A percentile compares a stretch with the other conserved stretches of the same genome.
These are phyloP conservation scores for Reticulitermes lucifugus DNA, from an alignment of 2,888 invertebrate genomes.

Conservation along the genomic window DNA sequence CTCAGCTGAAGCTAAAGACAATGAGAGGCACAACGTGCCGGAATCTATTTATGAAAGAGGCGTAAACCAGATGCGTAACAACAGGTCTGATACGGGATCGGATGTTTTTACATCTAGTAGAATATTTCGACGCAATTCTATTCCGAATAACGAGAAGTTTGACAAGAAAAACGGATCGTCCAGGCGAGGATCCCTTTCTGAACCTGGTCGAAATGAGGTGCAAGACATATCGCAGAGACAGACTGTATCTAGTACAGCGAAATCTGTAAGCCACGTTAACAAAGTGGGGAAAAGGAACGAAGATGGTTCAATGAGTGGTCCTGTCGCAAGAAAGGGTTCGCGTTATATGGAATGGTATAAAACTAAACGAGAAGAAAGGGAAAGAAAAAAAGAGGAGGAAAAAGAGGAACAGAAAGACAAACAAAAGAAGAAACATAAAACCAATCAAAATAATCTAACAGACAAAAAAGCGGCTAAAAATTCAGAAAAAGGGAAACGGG, in stretches of 20 bases:
- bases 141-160: neutral
- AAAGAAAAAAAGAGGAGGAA: slow-evolving; percentile 63
- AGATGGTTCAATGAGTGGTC: slow-evolving; percentile 17
- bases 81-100: neutral
- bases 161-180: neutral
- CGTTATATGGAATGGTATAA: slow-evolving; percentile 85
- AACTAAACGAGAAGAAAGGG: slow-evolving; percentile 68
- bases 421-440: slow-evolving; percentile 50
- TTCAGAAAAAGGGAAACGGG: neutral
- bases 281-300: neutral
- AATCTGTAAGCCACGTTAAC: slow-evolving; percentile 23
- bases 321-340: slow-evolving; percentile 60
- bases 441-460: slow-evolving; percentile 52
- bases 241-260: slow-evolving; percentile 30
- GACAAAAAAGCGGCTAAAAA: neutral
- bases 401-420: slow-evolving; percentile 58
- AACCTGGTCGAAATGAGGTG: slow-evolving; percentile 8
- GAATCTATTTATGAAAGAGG: neutral
- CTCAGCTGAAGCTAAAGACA: neutral
- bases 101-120: neutral
- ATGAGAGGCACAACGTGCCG: neutral
- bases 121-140: neutral
- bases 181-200: slow-evolving; percentile 32
- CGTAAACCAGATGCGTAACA: neutral
- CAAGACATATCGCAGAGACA: neutral